Evolutionary conservation across 2,888 invertebrate species (phyloP), one percentile per base, ranked within the genome.

Genomic region (Apoda limacodes): DNA sequence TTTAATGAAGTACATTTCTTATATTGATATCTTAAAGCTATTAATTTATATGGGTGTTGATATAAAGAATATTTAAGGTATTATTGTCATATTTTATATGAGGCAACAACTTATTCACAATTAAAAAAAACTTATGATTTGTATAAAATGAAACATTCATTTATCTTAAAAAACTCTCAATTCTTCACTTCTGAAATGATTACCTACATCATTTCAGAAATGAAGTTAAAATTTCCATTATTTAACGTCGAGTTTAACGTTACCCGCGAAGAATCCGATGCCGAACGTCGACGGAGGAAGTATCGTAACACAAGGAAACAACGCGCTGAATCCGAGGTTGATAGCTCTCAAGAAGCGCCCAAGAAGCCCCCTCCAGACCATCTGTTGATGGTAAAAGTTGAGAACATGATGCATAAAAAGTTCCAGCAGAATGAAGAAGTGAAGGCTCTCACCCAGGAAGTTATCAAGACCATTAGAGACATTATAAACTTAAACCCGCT

Each of bases 401-500:
- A 95, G 63, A 98, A 98, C 78, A 69, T 97, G 30, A 84, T 87
- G 32, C 93, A 96, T 50, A 89, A 95, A 40, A 89, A 92, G 46
- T 98, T 93, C 62, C 85, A 89, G 43, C 91, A 91, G 62, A 95
- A 92, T 0, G 95, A 96, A 58, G 98, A 98, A 82, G 91, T 98
- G 9, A 98, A 98, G 78, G 98, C 98, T 0, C 61, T 97, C 32
- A 97, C 95, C 0, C 96, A 97, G 66, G 98, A 98, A 82, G 88
- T 98, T 34, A 95, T 98, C 25, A 96, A 98, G 74, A 98, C 98
- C 0, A 96, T 98, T 42, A 83, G 97, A 31, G 99, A 99, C 71
- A 97, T 99, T 35, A 97, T 99, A 39, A 93, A 94, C 43, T 85
- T 98, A 82, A 99, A 98, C 85, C 96, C 98, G 1, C 75, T 99